A percentile compares a stretch with the other conserved stretches of the same genome.
phyloP scores from a whole-genome alignment of 2,797 vertebrate genomes.

The Enteromius unitaeniatus region DNA sequence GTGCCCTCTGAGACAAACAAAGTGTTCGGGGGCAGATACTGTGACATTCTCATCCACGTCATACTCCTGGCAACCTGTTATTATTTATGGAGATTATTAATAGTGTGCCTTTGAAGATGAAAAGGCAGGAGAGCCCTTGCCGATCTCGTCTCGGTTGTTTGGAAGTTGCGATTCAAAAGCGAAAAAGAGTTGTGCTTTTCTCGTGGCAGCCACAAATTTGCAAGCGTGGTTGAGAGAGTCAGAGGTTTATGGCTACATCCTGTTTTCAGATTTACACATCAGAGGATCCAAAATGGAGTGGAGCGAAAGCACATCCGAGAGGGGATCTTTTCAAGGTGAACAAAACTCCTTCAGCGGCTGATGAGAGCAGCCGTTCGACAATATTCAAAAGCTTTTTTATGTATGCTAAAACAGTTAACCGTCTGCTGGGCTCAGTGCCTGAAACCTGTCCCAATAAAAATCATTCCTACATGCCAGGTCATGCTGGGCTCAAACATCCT shows the following conservation, averaged over 20 bases:
- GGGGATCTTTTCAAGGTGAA: slow-evolving; percentile 41
- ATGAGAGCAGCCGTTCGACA: slow-evolving; percentile 31
- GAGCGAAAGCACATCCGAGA: background rate
- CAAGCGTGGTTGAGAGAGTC: slow-evolving; percentile 18
- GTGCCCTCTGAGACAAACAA: slow-evolving; percentile 31
- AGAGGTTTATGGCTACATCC: slow-evolving; percentile 36
- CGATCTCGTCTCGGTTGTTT: slow-evolving; percentile 39
- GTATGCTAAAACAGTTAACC: slow-evolving; percentile 33
- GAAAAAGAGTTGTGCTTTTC: slow-evolving; percentile 37
- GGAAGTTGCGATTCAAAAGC: slow-evolving; percentile 47
- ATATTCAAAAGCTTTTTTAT: slow-evolving; percentile 26
- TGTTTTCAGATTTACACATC: slow-evolving; percentile 43
- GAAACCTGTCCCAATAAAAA: slow-evolving; percentile 50
- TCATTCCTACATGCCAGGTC: slow-evolving; percentile 52
- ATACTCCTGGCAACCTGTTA: slow-evolving; percentile 53
- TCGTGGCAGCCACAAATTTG: slow-evolving; percentile 30
- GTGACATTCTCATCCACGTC: slow-evolving; percentile 33
- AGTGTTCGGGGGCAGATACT: slow-evolving; percentile 27
- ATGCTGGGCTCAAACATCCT: slow-evolving; percentile 49
- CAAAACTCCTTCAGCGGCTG: slow-evolving; percentile 11
- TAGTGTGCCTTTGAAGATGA: slow-evolving; percentile 57
- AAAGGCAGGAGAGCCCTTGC: slow-evolving; percentile 44
- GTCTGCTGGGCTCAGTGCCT: slow-evolving; percentile 32
- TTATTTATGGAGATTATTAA: slow-evolving; percentile 61
- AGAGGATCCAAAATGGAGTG: slow-evolving; percentile 36